Percentiles rank a stretch among this genome's conserved stretches.
Conservation (phyloP, 2,888 invertebrate species). For the Bibio marci region DNA sequence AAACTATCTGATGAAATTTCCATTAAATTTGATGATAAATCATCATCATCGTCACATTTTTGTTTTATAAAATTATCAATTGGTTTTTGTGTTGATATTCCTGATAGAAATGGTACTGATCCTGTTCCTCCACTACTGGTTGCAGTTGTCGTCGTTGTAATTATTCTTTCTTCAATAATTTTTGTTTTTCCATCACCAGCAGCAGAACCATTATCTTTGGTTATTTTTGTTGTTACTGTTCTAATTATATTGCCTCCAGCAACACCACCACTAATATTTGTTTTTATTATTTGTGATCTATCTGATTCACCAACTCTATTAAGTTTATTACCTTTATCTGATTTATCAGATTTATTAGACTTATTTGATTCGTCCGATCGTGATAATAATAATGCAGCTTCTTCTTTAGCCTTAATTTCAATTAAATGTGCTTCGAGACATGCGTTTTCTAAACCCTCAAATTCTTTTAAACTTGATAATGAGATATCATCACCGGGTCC, state of each 20-base stretch:
- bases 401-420: slow-evolving; percentile 69
- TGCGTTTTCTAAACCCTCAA: slow-evolving; percentile 80
- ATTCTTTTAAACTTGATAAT: slow-evolving; percentile 74
- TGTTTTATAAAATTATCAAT: slow-evolving; percentile 28
- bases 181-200: neutral
- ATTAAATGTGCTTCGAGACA: slow-evolving; percentile 69
- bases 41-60: slow-evolving; percentile 21
- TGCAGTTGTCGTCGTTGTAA: neutral
- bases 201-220: neutral
- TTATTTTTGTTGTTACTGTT: neutral
- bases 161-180: neutral
- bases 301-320: slow-evolving; percentile 15
- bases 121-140: no score
- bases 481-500: slow-evolving; percentile 76
- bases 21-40: slow-evolving; percentile 32
- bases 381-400: slow-evolving; percentile 56
- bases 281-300: slow-evolving; percentile 8
- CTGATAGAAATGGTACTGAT: no score
- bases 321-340: slow-evolving; percentile 12
- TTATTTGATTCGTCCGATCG: slow-evolving; percentile 30
- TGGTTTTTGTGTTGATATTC: slow-evolving; percentile 8
- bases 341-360: slow-evolving; percentile 19
- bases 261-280: neutral
- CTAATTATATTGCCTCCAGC: neutral
- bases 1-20: slow-evolving; percentile 46